Evolutionary conservation across 2,113 vertebrate genomes (phyloP), one percentile per base, ranked within the genome.

Genomic region (Zingel zingel): DNA sequence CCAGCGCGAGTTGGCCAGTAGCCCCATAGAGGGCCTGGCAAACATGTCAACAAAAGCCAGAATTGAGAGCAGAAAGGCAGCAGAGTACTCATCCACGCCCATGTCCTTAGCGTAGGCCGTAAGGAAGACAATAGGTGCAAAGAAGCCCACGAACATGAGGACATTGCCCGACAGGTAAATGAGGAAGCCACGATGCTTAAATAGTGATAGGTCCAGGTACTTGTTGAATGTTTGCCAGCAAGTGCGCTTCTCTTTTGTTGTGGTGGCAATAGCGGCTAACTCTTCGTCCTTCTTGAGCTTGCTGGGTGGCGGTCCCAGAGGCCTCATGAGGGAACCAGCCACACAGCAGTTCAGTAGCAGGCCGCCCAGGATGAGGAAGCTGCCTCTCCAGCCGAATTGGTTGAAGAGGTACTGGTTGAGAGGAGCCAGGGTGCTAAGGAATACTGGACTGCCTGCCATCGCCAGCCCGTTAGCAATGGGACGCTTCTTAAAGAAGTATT

Each of bases 401-500:
- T 99, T 98, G 89, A 98, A 97, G 11, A 99, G 97, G 82, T 95
- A 99, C 90, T 99, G 98, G 93, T 99, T 99, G 74, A 99, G 97
- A 76, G 98, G 98, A 39, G 98, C 98, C 79, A 99, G 70, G 15
- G 97, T 97, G 90, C 98, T 98, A 88, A 99, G 95, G 92, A 99
- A 98, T 62, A 99, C 98, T 3, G 98, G 98, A 87, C 98, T 99
- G 81, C 98, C 98, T 13, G 98, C 97, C 98, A 99, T 99, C 6
- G 98, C 97, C 36, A 99, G 78, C 33, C 98, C 98, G 62, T 97
- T 99, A 21, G 98, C 98, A 59, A 99, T 95, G 23, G 98, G 98
- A 6, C 98, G 96, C 82, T 97, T 99, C 94, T 96, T 97, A 57
- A 78, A 97, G 93, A 99, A 99, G 90, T 99, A 99, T 93, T 93